Evolutionary conservation across 1,140 invertebrate species (phyloP).

Genomic region (Brachionus paranguensis): DNA sequence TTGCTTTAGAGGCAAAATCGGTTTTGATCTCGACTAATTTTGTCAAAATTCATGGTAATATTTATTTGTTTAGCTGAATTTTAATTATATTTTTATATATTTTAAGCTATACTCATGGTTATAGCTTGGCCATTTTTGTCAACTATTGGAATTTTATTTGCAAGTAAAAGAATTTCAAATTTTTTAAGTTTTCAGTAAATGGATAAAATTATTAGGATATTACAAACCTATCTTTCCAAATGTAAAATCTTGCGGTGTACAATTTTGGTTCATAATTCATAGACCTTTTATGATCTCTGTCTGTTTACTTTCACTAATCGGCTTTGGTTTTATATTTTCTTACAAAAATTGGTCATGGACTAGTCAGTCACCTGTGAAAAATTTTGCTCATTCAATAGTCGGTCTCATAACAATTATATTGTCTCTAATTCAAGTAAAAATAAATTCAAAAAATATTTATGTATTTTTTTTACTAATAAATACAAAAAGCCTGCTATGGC

Average conservation of each 20-base stretch:
- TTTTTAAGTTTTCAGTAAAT: neutral
- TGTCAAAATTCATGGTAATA: slow-evolving; percentile 20
- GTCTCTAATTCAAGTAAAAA: slow-evolving; percentile 19
- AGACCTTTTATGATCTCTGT: neutral
- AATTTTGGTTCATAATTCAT: slow-evolving; percentile 22
- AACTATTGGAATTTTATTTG: slow-evolving; percentile 21
- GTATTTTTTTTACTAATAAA: neutral
- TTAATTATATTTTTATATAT: neutral
- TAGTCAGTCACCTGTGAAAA: neutral
- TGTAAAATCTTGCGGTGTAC: neutral
- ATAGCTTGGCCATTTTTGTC: slow-evolving; percentile 4
- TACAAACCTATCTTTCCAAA: slow-evolving; percentile 12
- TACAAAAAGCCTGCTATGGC: neutral
- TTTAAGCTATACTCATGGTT: neutral
- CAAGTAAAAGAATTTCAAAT: neutral
- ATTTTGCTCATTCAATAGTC: neutral
- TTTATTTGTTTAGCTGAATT: neutral
- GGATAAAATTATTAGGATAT: neutral
- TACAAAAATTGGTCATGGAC: slow-evolving; percentile 33
- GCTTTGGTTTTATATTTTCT: neutral
- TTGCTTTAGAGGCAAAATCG: neutral
- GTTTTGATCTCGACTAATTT: neutral
- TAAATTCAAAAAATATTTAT: neutral
- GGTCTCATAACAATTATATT: neutral
- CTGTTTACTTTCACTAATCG: neutral